Evolutionary conservation across 2,113 vertebrate genomes (phyloP), one percentile per base, ranked within the genome.

Genomic region (Catharus bicknelli): DNA sequence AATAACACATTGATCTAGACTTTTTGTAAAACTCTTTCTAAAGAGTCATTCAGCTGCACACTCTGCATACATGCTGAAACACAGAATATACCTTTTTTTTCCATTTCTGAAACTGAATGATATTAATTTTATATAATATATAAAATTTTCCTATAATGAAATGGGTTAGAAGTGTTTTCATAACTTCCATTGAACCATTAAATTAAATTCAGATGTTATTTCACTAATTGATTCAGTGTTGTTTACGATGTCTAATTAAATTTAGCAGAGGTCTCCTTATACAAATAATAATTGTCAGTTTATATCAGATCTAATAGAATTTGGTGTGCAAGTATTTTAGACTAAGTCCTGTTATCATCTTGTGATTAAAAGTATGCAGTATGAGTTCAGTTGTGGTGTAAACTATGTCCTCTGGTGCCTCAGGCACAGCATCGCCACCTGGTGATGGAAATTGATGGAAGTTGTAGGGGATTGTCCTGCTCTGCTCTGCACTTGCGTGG

Each of bases 151-250:
- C 15, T 51, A 10, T 30, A 63, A 62, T 11, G 25, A 63, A 50
- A 23, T 51, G 10, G 3, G 3, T 48, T 90, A 53, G 8, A 77
- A 40, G 5, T 48, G 13, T 68, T 91, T 88, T 90, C 4, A 30
- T 76, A n/a, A 58, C 13, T 82, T 90, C 10, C n/a, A 50, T 7
- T 29, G 30, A 87, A 79, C 27, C 61, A 55, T 61, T 80, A 94
- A 84, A 94, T 94, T 88, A 93, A 82, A 91, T 82, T 82, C 53
- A 75, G 45, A 57, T 78, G 30, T 34, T 63, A 61, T 84, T 55
- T 84, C 22, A 81, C 81, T 93, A 88, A 88, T 72, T 88, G 48
- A 85, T 89, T 83, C 40, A 48, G 22, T 70, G 69, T 73, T 80
- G 55, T 66, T 90, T 66, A 53, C 75, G 27, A 68, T 84, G 53